Base-by-base conservation (phyloP, 1,140 invertebrate genomes). In the Thaumatotibia leucotreta region DNA sequence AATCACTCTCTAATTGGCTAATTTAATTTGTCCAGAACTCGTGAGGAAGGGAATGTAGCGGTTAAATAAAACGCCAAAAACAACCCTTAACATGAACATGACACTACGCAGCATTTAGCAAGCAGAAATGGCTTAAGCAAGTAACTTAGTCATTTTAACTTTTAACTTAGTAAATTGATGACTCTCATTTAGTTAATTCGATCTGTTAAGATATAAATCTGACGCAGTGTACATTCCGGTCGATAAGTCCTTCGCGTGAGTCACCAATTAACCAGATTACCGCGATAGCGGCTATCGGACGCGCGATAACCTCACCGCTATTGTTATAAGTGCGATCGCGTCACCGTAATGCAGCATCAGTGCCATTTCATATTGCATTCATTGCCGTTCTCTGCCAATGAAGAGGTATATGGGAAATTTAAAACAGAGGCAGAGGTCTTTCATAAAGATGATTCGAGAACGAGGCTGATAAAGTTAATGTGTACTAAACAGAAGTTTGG, bases 231-330 rank as follows among this genome's bases (percentile, higher is more conserved):
- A 63, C 61, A 58, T 58, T 45, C 23, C 23, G 22, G 11, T 64
- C 20, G 39, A 49, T 29, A 49, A 29, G 24, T 20, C 22, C 23
- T 27, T 5, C n/a, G 24, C 23, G 52, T 83, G 79, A 84, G 61
- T 83, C 82, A 83, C 72, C 79, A 81, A 84, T 81, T 84, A 83
- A 87, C 84, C 75, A 77, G 82, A 85, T 85, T 81, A 80, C 67
- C 14, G 50, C 71, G 81, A 88, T 88, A 86, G 74, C 69, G 24
- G 67, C 74, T 85, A 83, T 82, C 79, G 71, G 62, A 39, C 61
- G 70, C 45, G 74, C 71, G 75, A 83, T 83, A 84, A 67, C 8
- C 52, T 58, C 24, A 6, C n/a, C 23, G 50, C 50, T 54, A 58
- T 58, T 58, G 52, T 58, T 58, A 31, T 5, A 17, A 58, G 52